These are phyloP conservation scores for Porites cylindrica DNA, from an alignment of 92 coral and sea anemone species.

Conservation along the genomic window DNA sequence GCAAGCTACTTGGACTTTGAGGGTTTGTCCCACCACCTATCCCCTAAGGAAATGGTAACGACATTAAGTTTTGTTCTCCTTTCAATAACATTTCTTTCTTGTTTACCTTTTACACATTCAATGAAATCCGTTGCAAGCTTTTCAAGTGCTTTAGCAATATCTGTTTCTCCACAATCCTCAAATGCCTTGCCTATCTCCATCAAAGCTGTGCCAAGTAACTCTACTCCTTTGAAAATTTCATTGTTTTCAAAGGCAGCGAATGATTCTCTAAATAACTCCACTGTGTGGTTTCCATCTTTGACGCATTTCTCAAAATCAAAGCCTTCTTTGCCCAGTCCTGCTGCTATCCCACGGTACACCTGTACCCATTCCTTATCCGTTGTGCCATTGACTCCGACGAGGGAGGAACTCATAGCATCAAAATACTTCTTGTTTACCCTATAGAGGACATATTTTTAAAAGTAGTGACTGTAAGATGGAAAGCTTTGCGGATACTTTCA, in stretches of 20 bases:
- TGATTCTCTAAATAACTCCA: slow-evolving; percentile 75
- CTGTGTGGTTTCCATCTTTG: slow-evolving; percentile 87
- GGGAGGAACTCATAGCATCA: slow-evolving; percentile 78
- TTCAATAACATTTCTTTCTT: too few relatives aligned
- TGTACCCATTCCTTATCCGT: slow-evolving; percentile 84
- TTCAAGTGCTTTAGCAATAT: slow-evolving; percentile 83
- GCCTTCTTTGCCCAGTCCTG: slow-evolving; percentile 81
- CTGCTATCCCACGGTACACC: slow-evolving; percentile 81
- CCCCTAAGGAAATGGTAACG: too few relatives aligned
- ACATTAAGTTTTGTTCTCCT: too few relatives aligned
- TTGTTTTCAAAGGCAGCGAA: slow-evolving; percentile 82
- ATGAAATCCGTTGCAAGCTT: slow-evolving; percentile 82
- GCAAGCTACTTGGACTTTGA: too few relatives aligned
- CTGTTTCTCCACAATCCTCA: slow-evolving; percentile 78
- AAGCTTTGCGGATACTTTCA: too few relatives aligned
- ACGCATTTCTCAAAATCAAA: slow-evolving; percentile 84
- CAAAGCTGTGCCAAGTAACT: slow-evolving; percentile 76
- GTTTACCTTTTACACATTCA: slow-evolving; percentile 70
- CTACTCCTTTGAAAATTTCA: slow-evolving; percentile 72
- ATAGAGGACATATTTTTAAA: not conserved
- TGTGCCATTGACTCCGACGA: slow-evolving; percentile 70
- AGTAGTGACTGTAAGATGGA: too few relatives aligned
- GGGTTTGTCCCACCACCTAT: too few relatives aligned
- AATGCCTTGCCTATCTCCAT: slow-evolving; percentile 80
- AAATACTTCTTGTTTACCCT: slow-evolving; percentile 72